A percentile compares a stretch with the other conserved stretches of the same genome.
Evolutionary conservation across 2,888 invertebrate species (phyloP).

Genomic region (Molanna angustata): DNA sequence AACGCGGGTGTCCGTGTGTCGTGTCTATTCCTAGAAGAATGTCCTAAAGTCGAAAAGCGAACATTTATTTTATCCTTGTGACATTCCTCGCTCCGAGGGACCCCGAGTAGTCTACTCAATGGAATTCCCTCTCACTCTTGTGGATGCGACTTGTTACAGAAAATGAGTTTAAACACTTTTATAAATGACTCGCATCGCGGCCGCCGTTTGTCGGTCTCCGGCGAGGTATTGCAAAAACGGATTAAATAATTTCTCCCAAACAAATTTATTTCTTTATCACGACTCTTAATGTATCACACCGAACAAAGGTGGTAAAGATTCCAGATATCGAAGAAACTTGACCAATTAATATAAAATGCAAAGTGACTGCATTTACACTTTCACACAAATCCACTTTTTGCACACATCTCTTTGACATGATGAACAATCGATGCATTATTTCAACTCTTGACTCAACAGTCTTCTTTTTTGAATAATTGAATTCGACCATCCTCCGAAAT

Average conservation of each 20-base stretch:
- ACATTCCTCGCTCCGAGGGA: constrained; percentile 10
- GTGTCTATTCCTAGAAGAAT: constrained; percentile 29
- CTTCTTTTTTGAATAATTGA: no score
- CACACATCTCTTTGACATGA: no score
- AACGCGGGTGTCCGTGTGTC: constrained; percentile 19
- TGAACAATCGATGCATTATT: no score
- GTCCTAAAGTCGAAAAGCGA: constrained; percentile 20
- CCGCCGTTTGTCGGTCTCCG: constrained; percentile 17
- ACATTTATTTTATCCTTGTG: constrained; percentile 11
- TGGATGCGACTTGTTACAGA: constrained; percentile 8
- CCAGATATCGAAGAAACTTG: constrained; percentile 14
- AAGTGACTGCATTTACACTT: no score
- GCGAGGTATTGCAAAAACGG: constrained; percentile 20
- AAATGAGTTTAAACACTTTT: constrained; percentile 7
- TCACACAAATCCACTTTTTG: no score
- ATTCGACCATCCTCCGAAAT: no score
- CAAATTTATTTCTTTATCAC: constrained; percentile 29
- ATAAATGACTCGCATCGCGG: constrained; percentile 11
- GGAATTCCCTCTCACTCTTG: constrained; percentile 17
- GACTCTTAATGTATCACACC: no score
- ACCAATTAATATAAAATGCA: no score
- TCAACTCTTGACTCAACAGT: no score
- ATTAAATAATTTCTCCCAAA: constrained; percentile 23
- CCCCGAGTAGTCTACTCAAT: constrained; percentile 19
- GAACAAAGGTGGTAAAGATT: constrained; percentile 11